Evolutionary conservation across 1,140 invertebrate genomes (phyloP).

Genomic region (Drosophila parvula): DNA sequence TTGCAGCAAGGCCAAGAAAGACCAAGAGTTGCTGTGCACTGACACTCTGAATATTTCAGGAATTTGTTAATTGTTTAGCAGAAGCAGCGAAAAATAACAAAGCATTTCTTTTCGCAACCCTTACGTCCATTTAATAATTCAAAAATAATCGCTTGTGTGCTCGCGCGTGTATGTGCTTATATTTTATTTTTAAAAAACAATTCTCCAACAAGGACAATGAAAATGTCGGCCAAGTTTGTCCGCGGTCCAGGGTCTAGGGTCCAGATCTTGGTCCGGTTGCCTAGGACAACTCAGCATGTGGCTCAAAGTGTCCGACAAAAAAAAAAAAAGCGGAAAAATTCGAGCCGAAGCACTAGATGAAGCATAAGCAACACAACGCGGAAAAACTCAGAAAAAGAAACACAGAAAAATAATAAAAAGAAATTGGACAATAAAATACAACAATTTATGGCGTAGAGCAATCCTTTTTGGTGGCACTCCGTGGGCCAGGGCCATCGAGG

Average conservation of each 20-base stretch:
- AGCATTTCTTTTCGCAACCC: slow-evolving; percentile 26
- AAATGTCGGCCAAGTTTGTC: slow-evolving; percentile 63
- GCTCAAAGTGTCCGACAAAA: slow-evolving; percentile 61
- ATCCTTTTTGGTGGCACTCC: slow-evolving; percentile 76
- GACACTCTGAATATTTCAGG: slow-evolving; percentile 64
- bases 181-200: slow-evolving; percentile 76
- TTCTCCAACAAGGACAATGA: slow-evolving; percentile 66
- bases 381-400: slow-evolving; percentile 67
- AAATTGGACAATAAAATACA: slow-evolving; percentile 83
- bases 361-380: slow-evolving; percentile 73
- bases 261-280: slow-evolving; percentile 48
- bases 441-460: slow-evolving; percentile 79
- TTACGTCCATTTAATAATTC: slow-evolving; percentile 72
- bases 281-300: slow-evolving; percentile 70
- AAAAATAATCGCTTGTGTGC: slow-evolving; percentile 37
- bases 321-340: slow-evolving; percentile 23
- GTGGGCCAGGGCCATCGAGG: slow-evolving; percentile 22
- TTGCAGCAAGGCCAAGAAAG: slow-evolving; percentile 32
- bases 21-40: slow-evolving; percentile 34
- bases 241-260: slow-evolving; percentile 1
- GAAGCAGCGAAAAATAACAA: slow-evolving; percentile 35
- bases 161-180: slow-evolving; percentile 26
- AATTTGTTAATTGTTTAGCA: slow-evolving; percentile 74
- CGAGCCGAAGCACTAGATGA: slow-evolving; percentile 71
- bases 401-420: slow-evolving; percentile 80